Conservation (phyloP, 2,888 invertebrate species). For the Papilio elwesi region DNA sequence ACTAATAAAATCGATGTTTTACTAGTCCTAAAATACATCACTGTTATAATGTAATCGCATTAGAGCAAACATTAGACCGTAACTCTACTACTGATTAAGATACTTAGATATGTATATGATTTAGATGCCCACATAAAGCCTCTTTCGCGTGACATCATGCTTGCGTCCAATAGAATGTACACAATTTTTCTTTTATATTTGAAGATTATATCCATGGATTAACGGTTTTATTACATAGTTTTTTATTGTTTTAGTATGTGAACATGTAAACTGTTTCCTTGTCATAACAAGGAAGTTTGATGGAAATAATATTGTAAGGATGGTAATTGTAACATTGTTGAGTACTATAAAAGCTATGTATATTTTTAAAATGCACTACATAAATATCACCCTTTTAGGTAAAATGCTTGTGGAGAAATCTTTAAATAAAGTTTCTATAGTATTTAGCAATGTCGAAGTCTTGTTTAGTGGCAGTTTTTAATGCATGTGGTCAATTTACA, state of each 20-base stretch:
- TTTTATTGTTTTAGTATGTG: slow-evolving; percentile 39
- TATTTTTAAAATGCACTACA: not conserved
- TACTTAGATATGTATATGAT: slow-evolving; percentile 4
- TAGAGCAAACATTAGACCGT: slow-evolving; percentile 24
- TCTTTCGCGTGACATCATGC: slow-evolving; percentile 59
- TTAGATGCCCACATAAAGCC: slow-evolving; percentile 49
- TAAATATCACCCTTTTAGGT: not conserved
- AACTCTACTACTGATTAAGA: slow-evolving; percentile 32
- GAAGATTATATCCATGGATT: slow-evolving; percentile 37
- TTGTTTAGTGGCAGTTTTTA: not conserved
- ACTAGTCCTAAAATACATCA: slow-evolving; percentile 21
- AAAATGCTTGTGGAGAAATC: not conserved
- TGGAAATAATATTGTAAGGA: slow-evolving; percentile 13
- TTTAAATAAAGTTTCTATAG: slow-evolving; percentile 22
- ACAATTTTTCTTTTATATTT: slow-evolving; percentile 30
- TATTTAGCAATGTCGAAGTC: slow-evolving; percentile 29
- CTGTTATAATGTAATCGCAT: not conserved
- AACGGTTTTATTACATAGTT: slow-evolving; percentile 38
- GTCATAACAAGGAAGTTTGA: slow-evolving; percentile 29
- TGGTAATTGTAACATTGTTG: slow-evolving; percentile 20
- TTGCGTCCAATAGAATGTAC: slow-evolving; percentile 65
- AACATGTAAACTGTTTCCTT: slow-evolving; percentile 27
- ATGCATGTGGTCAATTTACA: slow-evolving; percentile 2
- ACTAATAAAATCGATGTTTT: slow-evolving; percentile 21
- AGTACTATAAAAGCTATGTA: slow-evolving; percentile 19